Percentiles rank a stretch among this genome's conserved stretches.
Evolutionary conservation across 1,140 invertebrate species (phyloP).

Genomic region (Drosophila pallidifrons): DNA sequence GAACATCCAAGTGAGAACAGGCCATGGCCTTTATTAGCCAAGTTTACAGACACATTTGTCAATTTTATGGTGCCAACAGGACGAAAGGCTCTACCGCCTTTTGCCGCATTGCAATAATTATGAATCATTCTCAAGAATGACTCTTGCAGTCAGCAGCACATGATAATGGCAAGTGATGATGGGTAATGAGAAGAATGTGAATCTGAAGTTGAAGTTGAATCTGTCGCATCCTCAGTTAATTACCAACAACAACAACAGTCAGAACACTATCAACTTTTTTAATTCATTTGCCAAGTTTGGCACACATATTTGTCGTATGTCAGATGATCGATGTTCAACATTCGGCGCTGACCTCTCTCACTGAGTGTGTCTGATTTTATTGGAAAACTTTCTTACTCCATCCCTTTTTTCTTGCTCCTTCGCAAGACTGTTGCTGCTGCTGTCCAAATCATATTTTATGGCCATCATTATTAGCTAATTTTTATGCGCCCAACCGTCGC

Average conservation of each 20-base stretch:
- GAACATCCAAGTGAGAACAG: not conserved
- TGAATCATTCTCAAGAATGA: constrained; percentile 68
- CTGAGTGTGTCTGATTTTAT: constrained; percentile 73
- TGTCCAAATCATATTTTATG: constrained; percentile 78
- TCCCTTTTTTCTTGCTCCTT: too few species aligned
- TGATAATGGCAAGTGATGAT: too few species aligned
- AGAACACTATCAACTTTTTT: constrained; percentile 60
- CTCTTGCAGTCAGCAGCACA: constrained; percentile 15
- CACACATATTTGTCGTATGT: constrained; percentile 44
- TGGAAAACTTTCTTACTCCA: constrained; percentile 71
- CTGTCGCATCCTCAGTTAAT: constrained; percentile 57
- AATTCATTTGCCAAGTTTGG: constrained; percentile 71
- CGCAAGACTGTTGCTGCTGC: not conserved
- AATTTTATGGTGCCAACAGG: constrained; percentile 81
- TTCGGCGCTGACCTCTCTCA: constrained; percentile 64
- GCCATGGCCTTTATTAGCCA: constrained; percentile 73
- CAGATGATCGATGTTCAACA: constrained; percentile 69
- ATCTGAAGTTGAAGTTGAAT: not conserved
- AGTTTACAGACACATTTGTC: constrained; percentile 84
- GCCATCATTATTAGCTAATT: constrained; percentile 82
- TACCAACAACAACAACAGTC: constrained; percentile 49
- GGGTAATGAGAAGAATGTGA: not conserved
- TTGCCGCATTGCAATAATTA: constrained; percentile 82
- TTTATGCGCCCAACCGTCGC: constrained; percentile 63
- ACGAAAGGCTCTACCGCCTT: constrained; percentile 53